A percentile compares a stretch with the other conserved stretches of the same genome.
These are phyloP conservation scores for Oligia strigilis DNA, from an alignment of 2,888 invertebrate species.

Conservation along the genomic window DNA sequence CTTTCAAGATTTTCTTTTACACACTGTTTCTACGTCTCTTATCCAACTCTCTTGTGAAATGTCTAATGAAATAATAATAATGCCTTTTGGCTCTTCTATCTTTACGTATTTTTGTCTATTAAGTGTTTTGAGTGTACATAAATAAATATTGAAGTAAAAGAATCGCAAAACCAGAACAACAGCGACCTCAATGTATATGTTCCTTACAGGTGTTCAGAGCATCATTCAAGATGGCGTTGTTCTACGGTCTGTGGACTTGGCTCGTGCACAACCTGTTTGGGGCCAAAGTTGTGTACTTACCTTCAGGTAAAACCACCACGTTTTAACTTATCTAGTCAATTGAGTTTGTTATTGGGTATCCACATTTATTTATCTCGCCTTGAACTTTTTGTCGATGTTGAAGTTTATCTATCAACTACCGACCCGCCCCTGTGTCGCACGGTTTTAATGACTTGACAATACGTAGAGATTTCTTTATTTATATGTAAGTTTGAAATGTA, in stretches of 20 bases:
- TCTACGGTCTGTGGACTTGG: conserved; percentile 99
- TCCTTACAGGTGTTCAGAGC: conserved; percentile 95
- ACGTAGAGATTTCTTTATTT: neutral
- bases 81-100: neutral
- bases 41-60: too few species aligned
- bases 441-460: neutral
- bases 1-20: too few species aligned
- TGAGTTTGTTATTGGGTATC: neutral
- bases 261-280: conserved; percentile 98
- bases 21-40: too few species aligned
- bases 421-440: neutral
- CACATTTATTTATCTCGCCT: neutral
- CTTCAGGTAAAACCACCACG: conserved; percentile 92
- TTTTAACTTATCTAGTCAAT: neutral
- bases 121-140: neutral
- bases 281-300: conserved; percentile 98
- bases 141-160: neutral
- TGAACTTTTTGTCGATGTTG: neutral
- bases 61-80: too few species aligned
- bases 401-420: conserved; percentile 10
- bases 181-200: neutral
- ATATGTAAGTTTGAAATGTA: neutral
- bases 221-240: conserved; percentile 98
- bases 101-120: neutral
- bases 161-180: neutral